Evolutionary conservation across 2,888 invertebrate genomes (phyloP), one percentile per base, ranked within the genome.

Genomic region (Apomyelois bistriatella): DNA sequence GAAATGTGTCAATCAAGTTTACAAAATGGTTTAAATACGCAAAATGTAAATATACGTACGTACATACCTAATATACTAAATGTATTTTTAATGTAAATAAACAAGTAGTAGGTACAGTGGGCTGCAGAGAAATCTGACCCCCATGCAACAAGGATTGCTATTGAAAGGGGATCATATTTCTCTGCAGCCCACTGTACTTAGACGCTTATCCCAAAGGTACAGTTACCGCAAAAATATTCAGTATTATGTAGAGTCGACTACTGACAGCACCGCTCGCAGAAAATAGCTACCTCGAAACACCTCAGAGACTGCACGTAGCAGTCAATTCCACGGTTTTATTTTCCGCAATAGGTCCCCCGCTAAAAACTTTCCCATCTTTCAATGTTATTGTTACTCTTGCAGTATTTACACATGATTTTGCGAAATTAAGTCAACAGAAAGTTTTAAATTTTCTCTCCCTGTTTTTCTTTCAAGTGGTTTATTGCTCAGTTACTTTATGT

Each of bases 161-260:
- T n/a, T n/a, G n/a, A n/a, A n/a, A n/a, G n/a, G n/a, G n/a, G n/a
- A n/a, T n/a, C n/a, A n/a, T n/a, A n/a, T n/a, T n/a, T n/a, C n/a
- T n/a, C n/a, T n/a, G n/a, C n/a, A n/a, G n/a, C n/a, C n/a, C n/a
- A n/a, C n/a, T n/a, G 22, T 5, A 22, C 22, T 22, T 22, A 32
- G 32, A 40, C 9, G 16, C 9, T 16, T 15, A 12, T 51, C 51
- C 51, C 43, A 10, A 9, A 30, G 37, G 52, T 10, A 15, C 22
- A 22, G 17, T 52, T 52, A 43, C 35, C 52, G 10, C 28, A 28
- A 42, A 43, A 16, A 43, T 42, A 28, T 22, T 7, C 52, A 36
- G 22, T 9, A 15, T 32, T 35, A 22, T 15, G 13, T 37, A 22
- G 42, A 37, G 15, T 41, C 22, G 43, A 22, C 51, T 42, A 13